A percentile compares a stretch with the other conserved stretches of the same genome.
These are phyloP conservation scores for Diabrotica balteata DNA, from an alignment of 2,888 invertebrate species.

Conservation along the genomic window DNA sequence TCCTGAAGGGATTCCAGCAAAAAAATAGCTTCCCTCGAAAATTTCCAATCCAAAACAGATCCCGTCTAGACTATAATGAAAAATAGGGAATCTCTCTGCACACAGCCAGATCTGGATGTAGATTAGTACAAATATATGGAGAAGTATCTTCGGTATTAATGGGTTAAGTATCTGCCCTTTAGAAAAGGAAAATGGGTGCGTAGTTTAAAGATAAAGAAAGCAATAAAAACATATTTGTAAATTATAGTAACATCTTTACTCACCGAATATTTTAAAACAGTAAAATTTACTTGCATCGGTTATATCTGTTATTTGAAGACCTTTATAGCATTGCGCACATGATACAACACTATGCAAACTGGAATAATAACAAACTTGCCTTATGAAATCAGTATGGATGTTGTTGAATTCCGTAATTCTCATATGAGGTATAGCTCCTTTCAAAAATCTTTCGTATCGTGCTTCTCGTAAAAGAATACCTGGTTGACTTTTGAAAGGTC, in stretches of 20 bases:
- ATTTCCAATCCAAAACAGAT: too few relatives aligned
- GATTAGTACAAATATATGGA: not conserved
- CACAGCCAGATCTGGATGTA: too few relatives aligned
- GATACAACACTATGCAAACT: constrained; percentile 74
- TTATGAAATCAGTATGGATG: constrained; percentile 58
- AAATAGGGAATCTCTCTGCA: not conserved
- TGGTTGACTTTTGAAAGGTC: constrained; percentile 75
- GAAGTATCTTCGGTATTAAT: not conserved
- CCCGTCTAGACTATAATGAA: not conserved
- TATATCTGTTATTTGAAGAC: constrained; percentile 69
- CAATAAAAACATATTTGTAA: too few relatives aligned
- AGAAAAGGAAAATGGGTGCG: too few relatives aligned
- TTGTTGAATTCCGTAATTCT: constrained; percentile 39
- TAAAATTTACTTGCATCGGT: constrained; percentile 35
- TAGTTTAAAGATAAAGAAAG: too few relatives aligned
- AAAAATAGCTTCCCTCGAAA: too few relatives aligned
- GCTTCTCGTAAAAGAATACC: constrained; percentile 67
- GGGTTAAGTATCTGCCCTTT: too few relatives aligned
- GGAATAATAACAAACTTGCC: constrained; percentile 73
- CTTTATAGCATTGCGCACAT: constrained; percentile 58
- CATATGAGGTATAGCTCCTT: constrained; percentile 49
- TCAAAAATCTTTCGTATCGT: constrained; percentile 62
- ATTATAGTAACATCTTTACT: not conserved
- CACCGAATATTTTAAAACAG: constrained; percentile 61
- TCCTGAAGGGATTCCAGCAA: too few relatives aligned